These are phyloP conservation scores for Drosophila varians DNA, from an alignment of 1,140 invertebrate genomes.

Conservation along the genomic window DNA sequence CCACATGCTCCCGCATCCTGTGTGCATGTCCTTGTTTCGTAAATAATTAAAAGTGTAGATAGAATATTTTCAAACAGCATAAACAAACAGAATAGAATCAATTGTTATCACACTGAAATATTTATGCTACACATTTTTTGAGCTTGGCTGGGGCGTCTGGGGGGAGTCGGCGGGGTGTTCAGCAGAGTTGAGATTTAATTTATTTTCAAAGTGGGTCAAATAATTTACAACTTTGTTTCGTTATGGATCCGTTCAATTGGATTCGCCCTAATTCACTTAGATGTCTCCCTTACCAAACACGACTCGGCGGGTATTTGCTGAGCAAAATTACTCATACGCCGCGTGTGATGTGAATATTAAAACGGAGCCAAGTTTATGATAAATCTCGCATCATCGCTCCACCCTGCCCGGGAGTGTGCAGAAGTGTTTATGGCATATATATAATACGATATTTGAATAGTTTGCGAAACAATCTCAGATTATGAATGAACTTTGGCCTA, in stretches of 20 bases:
- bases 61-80: conserved; percentile 20
- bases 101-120: conserved; percentile 15
- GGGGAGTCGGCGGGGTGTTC: too few relatives aligned
- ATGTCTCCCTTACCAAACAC: conserved; percentile 12
- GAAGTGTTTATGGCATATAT: conserved; percentile 27
- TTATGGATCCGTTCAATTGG: conserved; percentile 26
- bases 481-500: conserved; percentile 50
- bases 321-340: conserved; percentile 62
- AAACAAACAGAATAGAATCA: conserved; percentile 34
- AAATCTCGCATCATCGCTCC: conserved; percentile 15
- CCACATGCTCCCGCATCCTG: background rate
- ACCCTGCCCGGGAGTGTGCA: background rate
- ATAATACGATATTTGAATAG: conserved; percentile 33
- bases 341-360: conserved; percentile 52
- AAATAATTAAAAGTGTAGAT: conserved; percentile 53
- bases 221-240: background rate
- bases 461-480: conserved; percentile 48
- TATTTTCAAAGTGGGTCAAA: conserved; percentile 12
- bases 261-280: conserved; percentile 34
- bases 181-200: conserved; percentile 17
- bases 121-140: conserved; percentile 9
- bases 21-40: background rate
- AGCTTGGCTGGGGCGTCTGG: conserved; percentile 7
- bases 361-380: conserved; percentile 47
- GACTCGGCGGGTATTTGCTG: conserved; percentile 48